Conservation (phyloP, 2,113 vertebrate species). For the Mirounga angustirostris region DNA sequence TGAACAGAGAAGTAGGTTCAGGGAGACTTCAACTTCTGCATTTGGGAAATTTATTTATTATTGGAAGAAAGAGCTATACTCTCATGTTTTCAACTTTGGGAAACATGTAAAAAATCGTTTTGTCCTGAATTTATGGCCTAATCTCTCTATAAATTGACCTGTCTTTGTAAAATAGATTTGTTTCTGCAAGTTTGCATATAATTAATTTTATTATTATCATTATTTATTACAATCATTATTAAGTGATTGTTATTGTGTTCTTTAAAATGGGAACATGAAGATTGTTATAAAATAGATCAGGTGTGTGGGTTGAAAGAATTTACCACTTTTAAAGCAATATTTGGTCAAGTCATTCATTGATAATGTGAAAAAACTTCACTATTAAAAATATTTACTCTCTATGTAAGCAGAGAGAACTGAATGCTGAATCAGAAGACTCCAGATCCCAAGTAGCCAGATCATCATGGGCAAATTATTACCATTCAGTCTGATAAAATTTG, state of each 20-base stretch:
- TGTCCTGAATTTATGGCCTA: background rate
- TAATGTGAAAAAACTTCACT: background rate
- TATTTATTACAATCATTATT: background rate
- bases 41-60: constrained; percentile 5
- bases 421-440: background rate
- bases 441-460: background rate
- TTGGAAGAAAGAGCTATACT: background rate
- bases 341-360: background rate
- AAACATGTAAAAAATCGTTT: background rate
- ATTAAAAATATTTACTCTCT: background rate
- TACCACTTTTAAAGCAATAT: background rate
- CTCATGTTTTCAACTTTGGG: background rate
- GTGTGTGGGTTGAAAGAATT: background rate
- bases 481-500: background rate
- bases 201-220: background rate
- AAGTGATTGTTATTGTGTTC: background rate
- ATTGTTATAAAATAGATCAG: background rate
- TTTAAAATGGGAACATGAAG: background rate
- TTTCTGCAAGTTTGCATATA: background rate
- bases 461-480: background rate
- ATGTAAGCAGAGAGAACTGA: background rate
- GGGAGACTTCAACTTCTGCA: background rate
- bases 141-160: background rate
- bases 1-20: background rate
- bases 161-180: background rate